Evolutionary conservation across 2,797 vertebrate species (phyloP).

Genomic region (Poecilia wingei): DNA sequence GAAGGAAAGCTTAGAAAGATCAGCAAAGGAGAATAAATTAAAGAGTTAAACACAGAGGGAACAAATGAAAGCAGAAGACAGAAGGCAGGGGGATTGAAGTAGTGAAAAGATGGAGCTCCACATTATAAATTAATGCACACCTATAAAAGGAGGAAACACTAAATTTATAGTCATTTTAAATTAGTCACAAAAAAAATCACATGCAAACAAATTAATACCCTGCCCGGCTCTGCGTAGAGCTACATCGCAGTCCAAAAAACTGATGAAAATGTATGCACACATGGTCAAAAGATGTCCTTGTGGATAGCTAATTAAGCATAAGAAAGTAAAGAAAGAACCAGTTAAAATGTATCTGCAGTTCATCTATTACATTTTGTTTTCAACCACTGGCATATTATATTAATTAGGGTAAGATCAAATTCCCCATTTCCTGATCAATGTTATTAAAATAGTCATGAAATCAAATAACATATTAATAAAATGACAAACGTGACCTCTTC

Average conservation of each 20-base stretch:
- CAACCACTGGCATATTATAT: not conserved
- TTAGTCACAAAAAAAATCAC: not conserved
- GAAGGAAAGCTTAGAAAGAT: conserved; percentile 11
- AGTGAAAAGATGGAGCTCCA: not conserved
- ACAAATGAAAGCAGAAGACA: conserved; percentile 2
- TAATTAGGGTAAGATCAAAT: not conserved
- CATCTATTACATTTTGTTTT: not conserved
- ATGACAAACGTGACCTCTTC: not conserved
- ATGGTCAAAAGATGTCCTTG: not conserved
- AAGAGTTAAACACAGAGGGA: conserved; percentile 7
- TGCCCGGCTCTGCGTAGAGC: not conserved
- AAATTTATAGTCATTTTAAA: conserved; percentile 7
- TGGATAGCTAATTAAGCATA: not conserved
- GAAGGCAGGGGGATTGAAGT: not conserved
- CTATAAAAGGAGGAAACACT: conserved; percentile 3
- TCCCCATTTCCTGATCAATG: not conserved
- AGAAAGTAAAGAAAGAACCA: not conserved
- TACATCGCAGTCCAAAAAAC: not conserved
- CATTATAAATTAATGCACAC: not conserved
- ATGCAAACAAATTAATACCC: not conserved
- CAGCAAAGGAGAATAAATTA: conserved; percentile 2
- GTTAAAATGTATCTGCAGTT: not conserved
- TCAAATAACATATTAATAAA: not conserved
- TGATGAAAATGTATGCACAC: not conserved
- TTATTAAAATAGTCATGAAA: not conserved